Percentiles rank a stretch among this genome's conserved stretches.
Evolutionary conservation across 2,888 invertebrate genomes (phyloP).

Genomic region (Malthinus seriepunctatus): DNA sequence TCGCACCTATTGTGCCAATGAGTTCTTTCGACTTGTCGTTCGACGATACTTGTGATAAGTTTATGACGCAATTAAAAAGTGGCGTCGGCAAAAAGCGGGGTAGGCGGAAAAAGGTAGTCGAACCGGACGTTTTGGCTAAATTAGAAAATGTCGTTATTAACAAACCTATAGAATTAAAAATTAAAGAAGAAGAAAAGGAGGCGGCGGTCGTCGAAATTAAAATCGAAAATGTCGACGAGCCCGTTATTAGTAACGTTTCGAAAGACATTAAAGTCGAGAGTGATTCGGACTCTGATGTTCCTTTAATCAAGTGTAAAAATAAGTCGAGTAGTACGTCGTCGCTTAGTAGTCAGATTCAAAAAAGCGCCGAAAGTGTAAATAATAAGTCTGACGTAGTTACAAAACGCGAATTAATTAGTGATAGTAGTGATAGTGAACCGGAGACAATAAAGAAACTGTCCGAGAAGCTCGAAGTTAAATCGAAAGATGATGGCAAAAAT

Average conservation of each 20-base stretch:
- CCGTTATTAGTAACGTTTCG: conserved; percentile 17
- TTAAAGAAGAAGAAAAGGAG: conserved; percentile 23
- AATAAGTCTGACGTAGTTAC: neutral
- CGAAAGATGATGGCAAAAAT: conserved; percentile 42
- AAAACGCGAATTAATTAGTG: conserved; percentile 8
- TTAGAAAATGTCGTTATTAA: conserved; percentile 44
- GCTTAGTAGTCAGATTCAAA: conserved; percentile 40
- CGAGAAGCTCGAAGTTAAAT: conserved; percentile 37
- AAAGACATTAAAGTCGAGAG: conserved; percentile 30
- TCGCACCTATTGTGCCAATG: conserved; percentile 36
- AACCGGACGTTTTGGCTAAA: conserved; percentile 44
- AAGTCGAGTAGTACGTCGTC: conserved; percentile 33
- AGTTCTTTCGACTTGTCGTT: conserved; percentile 60
- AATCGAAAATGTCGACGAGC: conserved; percentile 22
- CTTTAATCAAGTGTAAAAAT: conserved; percentile 38
- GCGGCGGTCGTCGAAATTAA: conserved; percentile 24
- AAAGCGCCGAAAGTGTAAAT: conserved; percentile 34
- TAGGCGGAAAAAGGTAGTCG: conserved; percentile 56
- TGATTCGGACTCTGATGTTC: conserved; percentile 43
- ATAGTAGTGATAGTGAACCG: conserved; percentile 53
- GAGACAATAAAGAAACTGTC: conserved; percentile 28
- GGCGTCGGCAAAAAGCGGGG: conserved; percentile 63
- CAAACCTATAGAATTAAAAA: conserved; percentile 37
- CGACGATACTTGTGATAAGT: conserved; percentile 75
- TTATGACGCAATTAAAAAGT: conserved; percentile 73